Evolutionary conservation across 2,113 vertebrate species (phyloP).

Genomic region (Aphelocoma coerulescens): DNA sequence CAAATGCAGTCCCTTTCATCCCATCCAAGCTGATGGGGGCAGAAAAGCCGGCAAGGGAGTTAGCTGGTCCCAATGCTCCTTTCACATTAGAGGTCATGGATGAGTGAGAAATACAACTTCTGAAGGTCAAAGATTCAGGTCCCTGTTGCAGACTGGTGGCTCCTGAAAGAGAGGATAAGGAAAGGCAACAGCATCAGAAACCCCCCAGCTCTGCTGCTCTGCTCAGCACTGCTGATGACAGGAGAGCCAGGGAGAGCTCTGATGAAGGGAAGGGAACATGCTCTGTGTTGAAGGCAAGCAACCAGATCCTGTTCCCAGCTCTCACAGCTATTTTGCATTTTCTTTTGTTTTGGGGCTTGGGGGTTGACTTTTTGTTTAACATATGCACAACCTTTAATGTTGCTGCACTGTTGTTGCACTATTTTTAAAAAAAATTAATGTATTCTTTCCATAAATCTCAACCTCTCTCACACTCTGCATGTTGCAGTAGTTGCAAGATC

Average conservation of each 20-base stretch:
- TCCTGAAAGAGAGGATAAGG: background rate
- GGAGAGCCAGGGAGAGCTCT: background rate
- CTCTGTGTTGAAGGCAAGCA: background rate
- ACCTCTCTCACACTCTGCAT: background rate
- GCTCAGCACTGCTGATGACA: background rate
- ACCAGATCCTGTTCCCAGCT: background rate
- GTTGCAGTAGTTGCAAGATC: background rate
- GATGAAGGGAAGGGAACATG: background rate
- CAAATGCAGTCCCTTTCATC: background rate
- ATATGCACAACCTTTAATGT: background rate
- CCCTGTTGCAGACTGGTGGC: background rate
- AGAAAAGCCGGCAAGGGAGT: background rate
- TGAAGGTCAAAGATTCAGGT: background rate
- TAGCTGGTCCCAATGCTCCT: background rate
- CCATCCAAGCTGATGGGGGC: too few relatives aligned
- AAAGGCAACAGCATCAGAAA: background rate
- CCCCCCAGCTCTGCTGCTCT: background rate
- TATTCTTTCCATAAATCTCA: background rate
- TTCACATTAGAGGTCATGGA: too few relatives aligned
- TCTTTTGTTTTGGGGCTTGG: background rate
- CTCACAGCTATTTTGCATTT: background rate
- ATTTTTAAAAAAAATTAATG: background rate
- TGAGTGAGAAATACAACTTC: background rate
- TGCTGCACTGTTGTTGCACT: too few relatives aligned
- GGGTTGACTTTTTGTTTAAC: background rate